Conservation (phyloP, 64 coral and sea anemone genomes). For the Stylophora pistillata region DNA sequence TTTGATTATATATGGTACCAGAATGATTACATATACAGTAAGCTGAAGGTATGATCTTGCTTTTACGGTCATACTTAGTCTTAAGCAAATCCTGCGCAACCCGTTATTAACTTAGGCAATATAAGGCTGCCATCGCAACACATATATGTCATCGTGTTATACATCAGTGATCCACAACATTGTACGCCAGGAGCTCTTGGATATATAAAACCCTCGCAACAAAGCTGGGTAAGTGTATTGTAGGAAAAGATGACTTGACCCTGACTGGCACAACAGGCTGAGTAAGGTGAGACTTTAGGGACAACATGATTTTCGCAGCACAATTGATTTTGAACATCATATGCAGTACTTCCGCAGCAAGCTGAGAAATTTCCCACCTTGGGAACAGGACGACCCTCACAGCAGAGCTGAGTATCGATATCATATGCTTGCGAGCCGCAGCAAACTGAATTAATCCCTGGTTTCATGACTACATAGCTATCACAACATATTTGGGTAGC, state of each 20-base stretch:
- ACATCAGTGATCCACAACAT: neutral
- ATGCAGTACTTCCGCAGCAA: neutral
- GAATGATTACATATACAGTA: no score
- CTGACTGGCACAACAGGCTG: neutral
- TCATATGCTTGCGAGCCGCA: neutral
- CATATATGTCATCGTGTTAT: neutral
- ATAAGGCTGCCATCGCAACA: neutral
- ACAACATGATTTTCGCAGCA: neutral
- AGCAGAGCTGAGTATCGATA: neutral
- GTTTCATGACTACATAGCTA: neutral
- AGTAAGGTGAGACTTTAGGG: neutral
- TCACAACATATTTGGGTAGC: constrained; percentile 4
- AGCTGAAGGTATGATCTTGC: no score
- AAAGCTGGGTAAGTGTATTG: neutral
- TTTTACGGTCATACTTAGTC: no score
- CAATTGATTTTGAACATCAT: neutral
- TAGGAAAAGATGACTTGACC: neutral
- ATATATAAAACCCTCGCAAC: neutral
- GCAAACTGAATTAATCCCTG: neutral
- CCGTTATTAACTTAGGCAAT: neutral
- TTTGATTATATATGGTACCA: no score
- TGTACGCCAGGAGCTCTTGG: neutral
- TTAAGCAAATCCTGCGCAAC: neutral
- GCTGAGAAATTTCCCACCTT: neutral
- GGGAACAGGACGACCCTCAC: neutral